Percentiles rank a stretch among this genome's conserved stretches.
Conservation (phyloP, 2,113 vertebrate species). For the Ranitomeya imitator region DNA sequence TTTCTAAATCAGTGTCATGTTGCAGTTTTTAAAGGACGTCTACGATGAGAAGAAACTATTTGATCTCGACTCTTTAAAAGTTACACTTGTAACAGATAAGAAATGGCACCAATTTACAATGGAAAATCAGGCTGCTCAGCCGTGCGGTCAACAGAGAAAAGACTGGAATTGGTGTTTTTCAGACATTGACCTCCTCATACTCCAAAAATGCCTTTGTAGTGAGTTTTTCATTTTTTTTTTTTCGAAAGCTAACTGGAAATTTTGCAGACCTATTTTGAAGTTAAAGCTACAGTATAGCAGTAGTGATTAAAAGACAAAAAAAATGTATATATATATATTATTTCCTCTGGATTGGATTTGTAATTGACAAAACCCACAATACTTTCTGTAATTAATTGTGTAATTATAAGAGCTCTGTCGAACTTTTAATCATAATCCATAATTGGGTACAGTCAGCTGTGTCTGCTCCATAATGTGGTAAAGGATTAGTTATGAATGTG, state of each 20-base stretch:
- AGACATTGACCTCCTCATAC: conserved; percentile 1
- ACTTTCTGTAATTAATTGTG: conserved; percentile 26
- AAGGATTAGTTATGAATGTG: conserved; percentile 22
- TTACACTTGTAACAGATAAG: conserved; percentile 40
- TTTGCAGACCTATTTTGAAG: not conserved
- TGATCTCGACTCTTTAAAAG: conserved; percentile 36
- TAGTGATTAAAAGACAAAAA: conserved; percentile 15
- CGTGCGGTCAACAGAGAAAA: conserved; percentile 27
- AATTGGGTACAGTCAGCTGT: conserved; percentile 37
- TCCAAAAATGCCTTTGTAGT: not conserved
- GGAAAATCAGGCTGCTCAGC: conserved; percentile 6
- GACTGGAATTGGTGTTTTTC: not conserved
- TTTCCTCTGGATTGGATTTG: conserved; percentile 24
- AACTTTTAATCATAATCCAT: conserved; percentile 44
- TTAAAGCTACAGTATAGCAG: not conserved
- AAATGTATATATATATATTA: not conserved
- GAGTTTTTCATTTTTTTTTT: not conserved
- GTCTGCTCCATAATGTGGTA: conserved; percentile 17
- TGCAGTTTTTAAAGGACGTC: conserved; percentile 37
- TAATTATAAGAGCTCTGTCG: conserved; percentile 16
- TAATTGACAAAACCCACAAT: conserved; percentile 7
- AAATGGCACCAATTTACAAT: conserved; percentile 30
- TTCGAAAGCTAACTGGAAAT: not conserved
- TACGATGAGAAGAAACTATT: conserved; percentile 28
- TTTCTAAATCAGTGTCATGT: conserved; percentile 27